These are phyloP conservation scores for Trialeurodes vaporariorum DNA, from an alignment of 1,140 invertebrate species.

Conservation along the genomic window DNA sequence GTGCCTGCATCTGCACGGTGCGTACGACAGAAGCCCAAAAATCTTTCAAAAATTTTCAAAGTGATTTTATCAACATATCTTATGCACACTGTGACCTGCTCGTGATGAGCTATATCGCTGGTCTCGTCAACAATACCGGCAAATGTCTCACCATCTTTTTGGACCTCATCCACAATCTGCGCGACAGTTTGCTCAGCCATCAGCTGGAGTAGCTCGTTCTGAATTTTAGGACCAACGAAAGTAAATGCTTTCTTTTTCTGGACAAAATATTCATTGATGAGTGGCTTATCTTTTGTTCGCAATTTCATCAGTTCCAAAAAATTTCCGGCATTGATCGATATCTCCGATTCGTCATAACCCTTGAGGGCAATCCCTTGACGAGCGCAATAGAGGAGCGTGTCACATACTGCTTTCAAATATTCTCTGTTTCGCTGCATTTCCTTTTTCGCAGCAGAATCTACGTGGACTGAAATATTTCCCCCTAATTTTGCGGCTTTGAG, in stretches of 20 bases:
- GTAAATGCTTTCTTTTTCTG: constrained; percentile 12
- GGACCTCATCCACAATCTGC: too few relatives aligned
- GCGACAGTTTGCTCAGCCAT: too few relatives aligned
- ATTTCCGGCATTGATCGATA: constrained; percentile 18
- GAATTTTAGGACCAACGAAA: neutral
- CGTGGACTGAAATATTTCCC: too few relatives aligned
- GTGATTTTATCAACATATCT: constrained; percentile 12
- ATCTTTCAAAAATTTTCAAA: too few relatives aligned
- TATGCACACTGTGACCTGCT: constrained; percentile 25
- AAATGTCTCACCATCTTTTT: neutral
- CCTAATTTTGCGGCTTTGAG: too few relatives aligned
- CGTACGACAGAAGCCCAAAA: too few relatives aligned
- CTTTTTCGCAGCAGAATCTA: too few relatives aligned
- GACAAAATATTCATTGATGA: constrained; percentile 27
- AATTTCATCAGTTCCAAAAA: constrained; percentile 20
- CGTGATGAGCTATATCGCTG: constrained; percentile 29
- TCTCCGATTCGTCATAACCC: constrained; percentile 26
- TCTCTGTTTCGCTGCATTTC: too few relatives aligned
- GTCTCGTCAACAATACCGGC: constrained; percentile 1
- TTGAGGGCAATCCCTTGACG: constrained; percentile 25
- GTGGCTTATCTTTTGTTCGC: constrained; percentile 21
- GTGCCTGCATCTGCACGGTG: too few relatives aligned
- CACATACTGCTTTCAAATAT: too few relatives aligned
- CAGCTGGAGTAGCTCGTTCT: constrained; percentile 7
- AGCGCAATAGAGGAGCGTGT: constrained; percentile 22